phyloP scores from a whole-genome alignment of 2,113 vertebrate species.

The Pagrus major region DNA sequence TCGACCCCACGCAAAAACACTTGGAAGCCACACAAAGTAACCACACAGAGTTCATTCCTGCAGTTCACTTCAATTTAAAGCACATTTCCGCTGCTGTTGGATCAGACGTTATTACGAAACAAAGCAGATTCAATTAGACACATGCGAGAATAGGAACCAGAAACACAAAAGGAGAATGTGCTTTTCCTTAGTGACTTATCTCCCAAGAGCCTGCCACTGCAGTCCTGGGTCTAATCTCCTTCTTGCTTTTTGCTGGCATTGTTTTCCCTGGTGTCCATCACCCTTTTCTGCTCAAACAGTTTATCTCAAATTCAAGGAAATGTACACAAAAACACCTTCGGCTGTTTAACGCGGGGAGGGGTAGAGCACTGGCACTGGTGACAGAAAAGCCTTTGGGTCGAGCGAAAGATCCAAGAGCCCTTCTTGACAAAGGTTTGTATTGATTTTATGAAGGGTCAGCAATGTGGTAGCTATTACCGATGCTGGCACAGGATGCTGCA shows the following conservation, averaged over 20 bases:
- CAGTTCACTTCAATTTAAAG: slow-evolving; percentile 37
- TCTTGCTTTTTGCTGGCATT: slow-evolving; percentile 68
- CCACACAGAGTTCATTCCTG: slow-evolving; percentile 29
- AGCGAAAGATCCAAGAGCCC: slow-evolving; percentile 14
- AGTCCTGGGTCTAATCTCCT: slow-evolving; percentile 73
- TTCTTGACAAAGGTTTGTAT: slow-evolving; percentile 43
- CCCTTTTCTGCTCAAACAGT: slow-evolving; percentile 34
- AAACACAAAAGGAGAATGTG: slow-evolving; percentile 31
- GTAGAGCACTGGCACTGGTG: not conserved
- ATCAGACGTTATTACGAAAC: slow-evolving; percentile 54
- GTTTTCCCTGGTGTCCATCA: slow-evolving; percentile 62
- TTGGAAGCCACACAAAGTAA: slow-evolving; percentile 37
- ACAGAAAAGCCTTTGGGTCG: slow-evolving; percentile 23
- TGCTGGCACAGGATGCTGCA: slow-evolving; percentile 8
- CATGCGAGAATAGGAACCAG: slow-evolving; percentile 47
- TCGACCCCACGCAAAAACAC: slow-evolving; percentile 41
- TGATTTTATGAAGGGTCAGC: slow-evolving; percentile 36
- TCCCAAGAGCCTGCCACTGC: slow-evolving; percentile 57
- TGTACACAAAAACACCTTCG: slow-evolving; percentile 38
- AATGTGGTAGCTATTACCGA: slow-evolving; percentile 38
- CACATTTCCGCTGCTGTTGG: slow-evolving; percentile 10
- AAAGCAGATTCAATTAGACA: slow-evolving; percentile 75
- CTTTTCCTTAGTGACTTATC: slow-evolving; percentile 63
- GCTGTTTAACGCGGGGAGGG: slow-evolving; percentile 2
- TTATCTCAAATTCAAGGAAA: slow-evolving; percentile 68